phyloP scores from a whole-genome alignment of 2,113 vertebrate species.

The Acrocephalus kingi region DNA sequence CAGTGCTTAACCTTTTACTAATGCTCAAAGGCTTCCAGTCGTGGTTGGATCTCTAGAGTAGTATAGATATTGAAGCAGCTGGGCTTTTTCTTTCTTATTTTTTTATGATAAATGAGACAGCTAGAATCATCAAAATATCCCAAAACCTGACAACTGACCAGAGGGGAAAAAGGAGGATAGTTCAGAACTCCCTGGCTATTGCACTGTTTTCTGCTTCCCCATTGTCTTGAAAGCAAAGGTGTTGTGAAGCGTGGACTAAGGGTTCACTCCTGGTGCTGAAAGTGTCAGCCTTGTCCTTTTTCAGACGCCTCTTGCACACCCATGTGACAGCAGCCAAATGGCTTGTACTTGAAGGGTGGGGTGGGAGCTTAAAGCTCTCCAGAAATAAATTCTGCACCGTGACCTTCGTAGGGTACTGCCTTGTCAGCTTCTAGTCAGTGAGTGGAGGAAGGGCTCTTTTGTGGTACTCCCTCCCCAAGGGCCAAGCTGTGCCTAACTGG shows the following conservation, averaged over 20 bases:
- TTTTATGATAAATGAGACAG: background rate
- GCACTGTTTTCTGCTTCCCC: background rate
- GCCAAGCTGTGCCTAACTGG: rapidly evolving
- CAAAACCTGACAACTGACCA: background rate
- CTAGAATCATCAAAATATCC: background rate
- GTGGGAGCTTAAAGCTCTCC: background rate
- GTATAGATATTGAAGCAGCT: background rate
- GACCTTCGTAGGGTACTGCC: background rate
- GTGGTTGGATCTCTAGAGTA: background rate
- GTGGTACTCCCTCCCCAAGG: rapidly evolving
- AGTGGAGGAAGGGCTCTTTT: background rate
- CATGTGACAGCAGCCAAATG: background rate
- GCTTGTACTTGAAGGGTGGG: background rate
- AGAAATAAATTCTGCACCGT: background rate
- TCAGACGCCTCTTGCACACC: rapidly evolving
- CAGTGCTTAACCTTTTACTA: background rate
- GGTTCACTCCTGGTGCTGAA: background rate
- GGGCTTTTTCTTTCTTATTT: background rate
- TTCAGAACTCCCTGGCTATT: background rate
- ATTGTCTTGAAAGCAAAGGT: background rate
- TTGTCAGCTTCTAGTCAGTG: background rate
- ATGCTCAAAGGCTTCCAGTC: background rate
- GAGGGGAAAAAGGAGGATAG: background rate
- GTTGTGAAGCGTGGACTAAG: rapidly evolving
- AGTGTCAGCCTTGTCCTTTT: background rate